These are phyloP conservation scores for Chelonia mydas DNA, from an alignment of 2,797 vertebrate genomes.

Conservation along the genomic window DNA sequence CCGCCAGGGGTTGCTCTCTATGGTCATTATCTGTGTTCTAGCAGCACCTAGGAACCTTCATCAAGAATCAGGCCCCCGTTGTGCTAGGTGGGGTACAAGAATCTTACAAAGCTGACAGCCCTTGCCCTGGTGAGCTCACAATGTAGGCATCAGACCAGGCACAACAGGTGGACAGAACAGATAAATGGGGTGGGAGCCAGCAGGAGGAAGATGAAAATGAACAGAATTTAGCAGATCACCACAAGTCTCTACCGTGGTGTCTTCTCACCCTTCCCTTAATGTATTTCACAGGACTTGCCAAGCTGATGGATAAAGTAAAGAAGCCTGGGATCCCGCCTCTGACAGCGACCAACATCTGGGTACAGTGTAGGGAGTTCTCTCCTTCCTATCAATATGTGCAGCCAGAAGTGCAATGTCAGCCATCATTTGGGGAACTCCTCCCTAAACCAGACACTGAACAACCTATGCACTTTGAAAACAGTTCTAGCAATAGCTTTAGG, in stretches of 20 bases:
- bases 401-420: background rate
- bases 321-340: background rate
- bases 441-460: background rate
- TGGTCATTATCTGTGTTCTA: background rate
- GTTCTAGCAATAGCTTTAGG: background rate
- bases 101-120: background rate
- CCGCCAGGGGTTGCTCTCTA: background rate
- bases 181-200: background rate
- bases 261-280: background rate
- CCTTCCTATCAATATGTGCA: too few species aligned
- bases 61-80: background rate
- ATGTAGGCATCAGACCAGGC: background rate
- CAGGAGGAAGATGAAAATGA: background rate
- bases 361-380: too few species aligned
- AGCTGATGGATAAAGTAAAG: background rate
- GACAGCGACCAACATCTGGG: background rate
- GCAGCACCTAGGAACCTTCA: background rate
- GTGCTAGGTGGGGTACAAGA: too few species aligned
- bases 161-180: background rate
- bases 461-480: accelerated
- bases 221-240: background rate
- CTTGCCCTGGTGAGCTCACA: background rate
- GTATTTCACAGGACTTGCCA: background rate
- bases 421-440: background rate
- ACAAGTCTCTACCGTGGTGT: background rate